A percentile compares a stretch with the other conserved stretches of the same genome.
phyloP scores from a whole-genome alignment of 2,797 vertebrate genomes.

The Scolopax bukidnonensis region DNA sequence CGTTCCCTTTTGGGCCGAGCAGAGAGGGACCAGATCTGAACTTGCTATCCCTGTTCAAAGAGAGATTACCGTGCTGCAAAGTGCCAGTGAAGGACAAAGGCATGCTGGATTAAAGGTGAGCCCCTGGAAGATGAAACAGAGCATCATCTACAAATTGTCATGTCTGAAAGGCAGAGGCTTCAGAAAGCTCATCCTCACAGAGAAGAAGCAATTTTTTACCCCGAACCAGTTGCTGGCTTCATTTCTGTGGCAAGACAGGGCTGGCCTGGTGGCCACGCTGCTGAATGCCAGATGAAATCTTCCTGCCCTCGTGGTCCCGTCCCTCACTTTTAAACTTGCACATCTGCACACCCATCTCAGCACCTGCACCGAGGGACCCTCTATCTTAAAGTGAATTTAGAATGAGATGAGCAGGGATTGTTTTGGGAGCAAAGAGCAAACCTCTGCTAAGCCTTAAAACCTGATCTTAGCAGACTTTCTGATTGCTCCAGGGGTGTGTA shows the following conservation, averaged over 20 bases:
- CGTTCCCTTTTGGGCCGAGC: not conserved
- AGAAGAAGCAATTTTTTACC: not conserved
- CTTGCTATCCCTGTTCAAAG: not conserved
- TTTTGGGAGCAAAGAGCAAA: slow-evolving; percentile 1
- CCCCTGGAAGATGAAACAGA: not conserved
- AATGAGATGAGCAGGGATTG: not conserved
- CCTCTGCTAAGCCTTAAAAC: not conserved
- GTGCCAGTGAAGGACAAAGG: not conserved
- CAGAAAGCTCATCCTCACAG: not conserved
- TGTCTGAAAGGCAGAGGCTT: not conserved
- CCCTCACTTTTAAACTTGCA: not conserved
- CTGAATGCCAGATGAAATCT: not conserved
- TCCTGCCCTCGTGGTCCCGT: not conserved
- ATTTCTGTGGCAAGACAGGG: not conserved
- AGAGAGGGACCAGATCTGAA: not conserved
- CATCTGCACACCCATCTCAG: not conserved
- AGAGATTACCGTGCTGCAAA: not conserved
- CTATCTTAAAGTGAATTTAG: not conserved
- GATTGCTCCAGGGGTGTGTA: not conserved
- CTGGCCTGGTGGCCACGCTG: not conserved
- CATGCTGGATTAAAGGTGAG: not conserved
- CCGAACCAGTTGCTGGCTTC: not conserved
- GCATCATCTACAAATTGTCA: not conserved
- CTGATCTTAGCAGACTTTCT: not conserved
- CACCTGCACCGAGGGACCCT: not conserved